phyloP scores from a whole-genome alignment of 1,140 invertebrate genomes.

The Drosophila paulistorum region DNA sequence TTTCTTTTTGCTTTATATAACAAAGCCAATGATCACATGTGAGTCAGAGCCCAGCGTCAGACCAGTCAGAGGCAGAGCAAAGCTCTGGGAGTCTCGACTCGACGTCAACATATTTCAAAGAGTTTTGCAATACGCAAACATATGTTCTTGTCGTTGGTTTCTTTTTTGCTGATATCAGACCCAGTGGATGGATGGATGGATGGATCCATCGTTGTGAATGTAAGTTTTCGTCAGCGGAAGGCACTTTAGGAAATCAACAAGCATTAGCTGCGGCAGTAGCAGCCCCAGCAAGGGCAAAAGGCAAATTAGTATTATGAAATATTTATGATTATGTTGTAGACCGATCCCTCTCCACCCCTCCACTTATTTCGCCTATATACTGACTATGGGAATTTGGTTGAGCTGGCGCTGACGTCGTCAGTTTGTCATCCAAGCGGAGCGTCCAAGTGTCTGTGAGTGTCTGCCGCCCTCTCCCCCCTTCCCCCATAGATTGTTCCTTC shows the following conservation, averaged over 20 bases:
- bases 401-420: conserved; percentile 30
- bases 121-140: conserved; percentile 63
- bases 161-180: conserved; percentile 39
- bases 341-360: not conserved
- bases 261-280: not conserved
- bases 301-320: conserved; percentile 61
- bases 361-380: not conserved
- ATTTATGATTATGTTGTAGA: conserved; percentile 60
- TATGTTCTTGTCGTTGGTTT: conserved; percentile 23
- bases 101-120: conserved; percentile 56
- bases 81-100: no score
- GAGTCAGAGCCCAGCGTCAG: conserved; percentile 38
- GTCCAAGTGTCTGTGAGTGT: conserved; percentile 55
- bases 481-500: not conserved
- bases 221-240: conserved; percentile 57
- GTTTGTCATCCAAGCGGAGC: conserved; percentile 47
- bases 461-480: not conserved
- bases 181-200: conserved; percentile 9
- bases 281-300: not conserved
- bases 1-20: conserved; percentile 8
- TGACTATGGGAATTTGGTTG: conserved; percentile 36
- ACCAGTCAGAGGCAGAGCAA: conserved; percentile 25
- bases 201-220: conserved; percentile 8
- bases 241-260: conserved; percentile 14
- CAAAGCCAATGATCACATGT: conserved; percentile 30